These are phyloP conservation scores for Coenonympha glycerion DNA, from an alignment of 2,888 invertebrate genomes.

Conservation along the genomic window DNA sequence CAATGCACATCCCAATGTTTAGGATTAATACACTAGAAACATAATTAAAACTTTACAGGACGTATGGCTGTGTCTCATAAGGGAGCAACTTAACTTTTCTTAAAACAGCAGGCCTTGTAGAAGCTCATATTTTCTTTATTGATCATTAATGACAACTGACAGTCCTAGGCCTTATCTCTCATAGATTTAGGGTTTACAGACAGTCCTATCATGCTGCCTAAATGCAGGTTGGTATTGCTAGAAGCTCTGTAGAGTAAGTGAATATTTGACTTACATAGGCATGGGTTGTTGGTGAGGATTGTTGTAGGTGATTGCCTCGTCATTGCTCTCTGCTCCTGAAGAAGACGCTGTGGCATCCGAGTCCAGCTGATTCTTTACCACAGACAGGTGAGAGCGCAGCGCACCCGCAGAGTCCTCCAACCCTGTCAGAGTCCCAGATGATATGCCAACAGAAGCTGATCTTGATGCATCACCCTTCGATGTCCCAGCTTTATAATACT, in stretches of 20 bases:
- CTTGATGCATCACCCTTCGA: conserved; percentile 87
- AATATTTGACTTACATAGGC: conserved; percentile 82
- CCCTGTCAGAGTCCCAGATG: conserved; percentile 81
- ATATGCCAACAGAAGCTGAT: conserved; percentile 73
- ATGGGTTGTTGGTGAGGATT: conserved; percentile 85
- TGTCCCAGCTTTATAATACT: conserved; percentile 70
- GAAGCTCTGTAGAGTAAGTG: background rate
- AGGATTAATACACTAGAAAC: no score
- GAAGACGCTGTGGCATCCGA: conserved; percentile 96
- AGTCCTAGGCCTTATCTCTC: no score
- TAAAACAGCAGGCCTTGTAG: background rate
- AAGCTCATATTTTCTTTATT: no score
- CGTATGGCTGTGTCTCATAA: no score
- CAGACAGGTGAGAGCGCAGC: conserved; percentile 81
- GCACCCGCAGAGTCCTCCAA: conserved; percentile 84
- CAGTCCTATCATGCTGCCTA: no score
- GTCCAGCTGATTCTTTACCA: conserved; percentile 86
- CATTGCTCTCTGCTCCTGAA: conserved; percentile 95
- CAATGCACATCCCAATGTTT: no score
- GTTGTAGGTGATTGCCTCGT: conserved; percentile 88
- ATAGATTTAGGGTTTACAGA: no score
- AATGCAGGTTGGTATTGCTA: background rate
- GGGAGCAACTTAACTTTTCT: no score
- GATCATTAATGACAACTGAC: no score
- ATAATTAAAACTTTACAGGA: no score